Conservation (phyloP, 2,797 vertebrate species). For the Bryconaethiops microstoma region DNA sequence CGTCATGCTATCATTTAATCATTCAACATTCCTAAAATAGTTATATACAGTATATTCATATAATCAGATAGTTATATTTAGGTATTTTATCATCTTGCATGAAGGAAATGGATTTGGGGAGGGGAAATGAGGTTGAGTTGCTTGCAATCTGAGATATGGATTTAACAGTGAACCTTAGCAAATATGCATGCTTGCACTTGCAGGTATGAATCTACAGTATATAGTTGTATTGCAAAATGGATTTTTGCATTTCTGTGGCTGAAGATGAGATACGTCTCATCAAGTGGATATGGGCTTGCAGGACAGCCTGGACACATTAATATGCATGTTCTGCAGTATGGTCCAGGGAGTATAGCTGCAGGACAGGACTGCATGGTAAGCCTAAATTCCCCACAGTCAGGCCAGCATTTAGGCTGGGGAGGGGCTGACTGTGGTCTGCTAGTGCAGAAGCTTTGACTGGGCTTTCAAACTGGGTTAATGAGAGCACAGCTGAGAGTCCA, state of each 20-base stretch:
- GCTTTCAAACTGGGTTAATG: conserved; percentile 48
- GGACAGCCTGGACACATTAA: neutral
- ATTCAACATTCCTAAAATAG: no score
- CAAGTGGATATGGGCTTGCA: neutral
- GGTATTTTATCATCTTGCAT: neutral
- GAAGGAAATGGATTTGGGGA: neutral
- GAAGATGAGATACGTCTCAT: neutral
- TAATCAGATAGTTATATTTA: neutral
- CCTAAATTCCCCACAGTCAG: conserved; percentile 5
- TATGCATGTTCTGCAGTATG: neutral
- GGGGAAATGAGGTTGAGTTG: neutral
- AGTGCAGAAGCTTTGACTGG: conserved; percentile 16
- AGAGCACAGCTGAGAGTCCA: conserved; percentile 15
- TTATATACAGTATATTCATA: no score
- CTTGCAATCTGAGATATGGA: neutral
- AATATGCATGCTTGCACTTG: neutral
- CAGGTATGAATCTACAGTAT: neutral
- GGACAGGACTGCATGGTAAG: neutral
- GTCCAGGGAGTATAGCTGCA: neutral
- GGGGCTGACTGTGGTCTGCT: conserved; percentile 30
- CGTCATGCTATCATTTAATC: no score
- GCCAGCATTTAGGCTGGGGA: neutral
- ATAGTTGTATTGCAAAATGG: neutral
- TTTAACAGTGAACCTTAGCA: conserved; percentile 4
- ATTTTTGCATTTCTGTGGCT: neutral